Conservation (phyloP, 2,113 vertebrate genomes). For the Lamprotornis superbus region DNA sequence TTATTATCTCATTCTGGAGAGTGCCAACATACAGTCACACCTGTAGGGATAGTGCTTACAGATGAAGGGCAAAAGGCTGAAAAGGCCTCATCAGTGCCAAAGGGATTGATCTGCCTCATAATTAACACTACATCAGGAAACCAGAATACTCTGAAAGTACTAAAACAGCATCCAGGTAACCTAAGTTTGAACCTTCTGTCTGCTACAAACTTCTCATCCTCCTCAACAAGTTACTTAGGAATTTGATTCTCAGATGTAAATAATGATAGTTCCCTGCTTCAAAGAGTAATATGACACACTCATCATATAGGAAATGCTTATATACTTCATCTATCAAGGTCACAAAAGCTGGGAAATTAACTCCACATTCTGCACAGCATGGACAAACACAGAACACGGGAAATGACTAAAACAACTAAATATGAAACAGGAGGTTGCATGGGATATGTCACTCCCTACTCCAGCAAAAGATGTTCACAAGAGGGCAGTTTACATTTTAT, state of each 20-base stretch:
- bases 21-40: not conserved
- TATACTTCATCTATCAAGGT: not conserved
- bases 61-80: not conserved
- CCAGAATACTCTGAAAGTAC: not conserved
- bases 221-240: not conserved
- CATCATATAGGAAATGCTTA: not conserved
- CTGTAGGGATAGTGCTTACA: rapidly evolving
- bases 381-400: not conserved
- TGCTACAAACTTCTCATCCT: not conserved
- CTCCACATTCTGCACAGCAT: constrained; percentile 5
- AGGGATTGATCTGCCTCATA: not conserved
- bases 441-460: not conserved
- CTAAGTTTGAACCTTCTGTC: not conserved
- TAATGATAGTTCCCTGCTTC: not conserved
- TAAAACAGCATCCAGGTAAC: not conserved
- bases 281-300: not conserved
- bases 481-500: not conserved
- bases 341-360: constrained; percentile 38
- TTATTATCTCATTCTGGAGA: not conserved
- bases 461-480: not conserved
- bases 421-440: not conserved
- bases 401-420: constrained; percentile 25
- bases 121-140: not conserved
- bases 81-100: rapidly evolving
- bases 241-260: not conserved